Base-by-base conservation (phyloP, 2,888 invertebrate species). In the Clistopyga incitator region DNA sequence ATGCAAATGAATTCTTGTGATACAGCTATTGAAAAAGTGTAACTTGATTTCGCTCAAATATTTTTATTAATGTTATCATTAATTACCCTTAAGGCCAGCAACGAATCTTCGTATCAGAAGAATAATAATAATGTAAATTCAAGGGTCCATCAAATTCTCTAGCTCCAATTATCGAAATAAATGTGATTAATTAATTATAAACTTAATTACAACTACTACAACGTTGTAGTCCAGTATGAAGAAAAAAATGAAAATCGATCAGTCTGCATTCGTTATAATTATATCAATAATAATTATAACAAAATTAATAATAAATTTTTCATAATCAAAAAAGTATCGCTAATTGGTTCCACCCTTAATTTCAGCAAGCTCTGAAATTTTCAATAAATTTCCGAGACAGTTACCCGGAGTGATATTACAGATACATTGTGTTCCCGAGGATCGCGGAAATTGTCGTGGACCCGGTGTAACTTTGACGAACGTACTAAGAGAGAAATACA, bases 381-480 rank as follows among this genome's bases (percentile, higher is more conserved):
- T 6, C 18, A 52, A 52, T 52, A 52, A 54, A 54, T 23, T 6
- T 54, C 20, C 20, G 1, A 8, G 52, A 18, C 18, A 23, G 34
- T 56, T 23, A 56, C 25, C 8, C 45, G 11, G 10, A 56, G 59
- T 80, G 74, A 61, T 61, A 61, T 67, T 59, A 74, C 61, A 50
- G 56, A 20, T 6, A 15, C n/a, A 64, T 50, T 56, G 56, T 29
- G 38, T 25, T 42, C 56, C 68, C 42, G 70, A 42, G 78, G 76
- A 78, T 81, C 78, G 68, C 81, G 81, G 81, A 59, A 23, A 64
- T 70, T 82, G 52, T 61, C 45, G 56, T 76, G 77, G 59, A 81
- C 65, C 70, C 61, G 65, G 68, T 75, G 80, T 84, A 82, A 85
- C 77, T 85, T 82, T 84, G 85, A 85, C 75, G 64, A 70, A 76